Evolutionary conservation across 1,140 invertebrate species (phyloP).

Genomic region (Orussus abietinus): DNA sequence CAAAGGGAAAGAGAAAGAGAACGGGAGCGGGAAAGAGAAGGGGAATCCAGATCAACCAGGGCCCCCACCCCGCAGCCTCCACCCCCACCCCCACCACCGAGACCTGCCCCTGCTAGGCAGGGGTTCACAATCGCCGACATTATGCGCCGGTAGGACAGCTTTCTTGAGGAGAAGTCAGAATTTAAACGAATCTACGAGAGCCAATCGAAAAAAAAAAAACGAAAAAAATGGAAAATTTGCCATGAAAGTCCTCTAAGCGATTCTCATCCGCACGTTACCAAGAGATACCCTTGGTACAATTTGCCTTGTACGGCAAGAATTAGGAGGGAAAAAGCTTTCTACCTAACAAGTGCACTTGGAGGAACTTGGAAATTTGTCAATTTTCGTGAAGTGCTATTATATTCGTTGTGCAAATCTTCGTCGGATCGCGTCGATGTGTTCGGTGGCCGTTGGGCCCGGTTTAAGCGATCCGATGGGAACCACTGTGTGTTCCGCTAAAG

Average conservation of each 20-base stretch:
- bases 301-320: no score
- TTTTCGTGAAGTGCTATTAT: no score
- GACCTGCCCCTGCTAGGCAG: conserved; percentile 42
- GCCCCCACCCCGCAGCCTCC: conserved; percentile 51
- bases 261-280: conserved; percentile 12
- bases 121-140: conserved; percentile 53
- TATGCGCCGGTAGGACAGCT: conserved; percentile 44
- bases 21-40: conserved; percentile 32
- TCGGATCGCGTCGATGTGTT: no score
- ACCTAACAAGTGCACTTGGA: no score
- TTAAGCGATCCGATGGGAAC: no score
- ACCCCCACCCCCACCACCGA: conserved; percentile 42
- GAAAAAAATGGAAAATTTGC: conserved; percentile 9
- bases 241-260: conserved; percentile 14
- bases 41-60: conserved; percentile 34
- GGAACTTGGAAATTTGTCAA: no score
- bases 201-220: conserved; percentile 8
- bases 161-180: neutral
- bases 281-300: conserved; percentile 10
- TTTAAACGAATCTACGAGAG: conserved; percentile 2
- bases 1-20: conserved; percentile 30
- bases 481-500: no score
- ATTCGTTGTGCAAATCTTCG: no score
- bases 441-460: no score
- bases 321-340: no score